Evolutionary conservation across 2,797 vertebrate genomes (phyloP), one percentile per base, ranked within the genome.

Genomic region (Peromyscus melanophrys): DNA sequence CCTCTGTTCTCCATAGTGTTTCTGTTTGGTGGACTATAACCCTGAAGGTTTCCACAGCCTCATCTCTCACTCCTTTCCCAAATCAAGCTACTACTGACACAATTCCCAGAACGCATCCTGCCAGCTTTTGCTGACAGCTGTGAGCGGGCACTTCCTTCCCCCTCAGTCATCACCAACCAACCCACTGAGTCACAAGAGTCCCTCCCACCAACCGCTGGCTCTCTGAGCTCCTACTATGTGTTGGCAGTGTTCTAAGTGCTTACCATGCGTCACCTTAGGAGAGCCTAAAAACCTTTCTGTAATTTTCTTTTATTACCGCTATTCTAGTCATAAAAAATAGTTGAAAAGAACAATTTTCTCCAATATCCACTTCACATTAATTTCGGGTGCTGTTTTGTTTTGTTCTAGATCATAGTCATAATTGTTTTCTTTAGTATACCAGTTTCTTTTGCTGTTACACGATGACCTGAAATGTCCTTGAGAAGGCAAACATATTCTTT

Each of bases 401-500:
- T 63, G 14, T 86, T 90, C 52, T 91, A 31, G 25, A 21, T 89
- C 43, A 40, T 17, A 19, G 1, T 49, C 49, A 75, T 90, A 31
- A 29, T 27, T 87, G 29, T 65, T 83, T 92, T 27, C 25, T 76
- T 69, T 40, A 46, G 13, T 27, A 40, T 43, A 73, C 40, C 37
- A 40, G 4, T 40, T 73, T 73, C n/a, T 73, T 40, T 73, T 10
- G 19, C 5, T 94, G 49, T 93, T 71, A 78, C 13, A 82, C 14
- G 55, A 87, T 89, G 17, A 12, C 46, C n/a, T n/a, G 21, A 6
- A 63, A 65, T 89, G 27, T 61, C 25, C 81, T 96, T 67, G 43
- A 90, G 89, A 94, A 46, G 1, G 7, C 4, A 65, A 84, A 83
- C 90, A 90, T 90, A 86, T 55, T 95, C 52, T 95, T 89, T 59